Evolutionary conservation across 2,113 vertebrate species (phyloP).

Genomic region (Coreoperca whiteheadi): DNA sequence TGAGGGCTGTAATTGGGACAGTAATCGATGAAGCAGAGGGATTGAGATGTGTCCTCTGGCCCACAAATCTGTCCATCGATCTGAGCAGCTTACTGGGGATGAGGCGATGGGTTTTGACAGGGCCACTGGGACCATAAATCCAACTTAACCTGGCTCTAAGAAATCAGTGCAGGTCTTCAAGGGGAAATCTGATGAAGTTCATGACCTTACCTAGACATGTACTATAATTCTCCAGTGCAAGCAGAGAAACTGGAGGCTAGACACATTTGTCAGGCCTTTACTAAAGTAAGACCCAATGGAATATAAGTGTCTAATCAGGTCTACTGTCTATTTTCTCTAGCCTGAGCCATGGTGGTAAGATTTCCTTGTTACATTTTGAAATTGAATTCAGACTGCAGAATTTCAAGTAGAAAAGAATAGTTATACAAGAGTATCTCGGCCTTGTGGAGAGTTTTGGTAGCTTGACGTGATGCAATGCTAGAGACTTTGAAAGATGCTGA

Average conservation of each 20-base stretch:
- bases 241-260: not conserved
- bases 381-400: not conserved
- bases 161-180: slow-evolving; percentile 33
- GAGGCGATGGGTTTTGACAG: slow-evolving; percentile 20
- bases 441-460: not conserved
- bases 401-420: not conserved
- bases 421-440: not conserved
- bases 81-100: slow-evolving; percentile 15
- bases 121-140: slow-evolving; percentile 25
- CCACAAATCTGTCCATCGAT: slow-evolving; percentile 70
- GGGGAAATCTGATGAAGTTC: not conserved
- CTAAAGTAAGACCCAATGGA: not conserved
- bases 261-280: not conserved
- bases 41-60: slow-evolving; percentile 34
- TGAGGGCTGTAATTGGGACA: slow-evolving; percentile 37
- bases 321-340: slow-evolving; percentile 1
- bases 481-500: slow-evolving; percentile 4
- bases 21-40: slow-evolving; percentile 60
- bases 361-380: slow-evolving; percentile 6
- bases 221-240: not conserved
- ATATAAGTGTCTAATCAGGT: not conserved
- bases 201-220: slow-evolving; percentile 2
- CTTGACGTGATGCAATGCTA: not conserved
- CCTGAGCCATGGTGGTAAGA: not conserved
- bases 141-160: slow-evolving; percentile 45